Conservation (phyloP, 2,113 vertebrate genomes). For the Procavia capensis region DNA sequence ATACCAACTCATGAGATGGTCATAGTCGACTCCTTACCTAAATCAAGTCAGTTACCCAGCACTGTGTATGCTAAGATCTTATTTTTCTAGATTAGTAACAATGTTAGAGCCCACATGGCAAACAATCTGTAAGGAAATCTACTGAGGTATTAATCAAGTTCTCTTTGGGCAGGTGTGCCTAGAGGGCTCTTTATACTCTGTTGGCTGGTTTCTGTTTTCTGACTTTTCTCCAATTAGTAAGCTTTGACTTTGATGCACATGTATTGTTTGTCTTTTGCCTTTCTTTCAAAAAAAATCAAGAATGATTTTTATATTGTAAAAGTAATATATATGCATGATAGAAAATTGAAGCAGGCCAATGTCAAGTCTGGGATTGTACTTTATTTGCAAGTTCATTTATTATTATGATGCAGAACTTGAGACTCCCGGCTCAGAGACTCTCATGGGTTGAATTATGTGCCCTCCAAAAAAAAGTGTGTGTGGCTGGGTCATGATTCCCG, state of each 20-base stretch:
- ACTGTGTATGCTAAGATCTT: neutral
- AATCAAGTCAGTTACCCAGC: neutral
- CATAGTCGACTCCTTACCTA: neutral
- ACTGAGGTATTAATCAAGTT: neutral
- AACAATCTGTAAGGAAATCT: neutral
- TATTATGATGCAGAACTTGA: neutral
- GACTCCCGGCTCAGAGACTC: neutral
- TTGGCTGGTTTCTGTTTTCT: neutral
- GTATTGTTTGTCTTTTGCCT: neutral
- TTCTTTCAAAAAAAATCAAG: neutral
- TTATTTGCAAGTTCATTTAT: neutral
- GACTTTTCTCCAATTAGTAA: neutral
- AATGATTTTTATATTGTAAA: conserved; percentile 18
- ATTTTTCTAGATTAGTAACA: neutral
- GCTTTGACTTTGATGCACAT: neutral
- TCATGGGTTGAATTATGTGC: too few relatives aligned
- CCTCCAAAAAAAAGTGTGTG: too few relatives aligned
- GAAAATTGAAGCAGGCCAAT: neutral
- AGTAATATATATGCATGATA: neutral
- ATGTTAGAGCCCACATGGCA: neutral
- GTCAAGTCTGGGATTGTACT: neutral
- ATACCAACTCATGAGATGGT: too few relatives aligned
- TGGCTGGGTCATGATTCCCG: too few relatives aligned
- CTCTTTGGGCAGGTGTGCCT: neutral
- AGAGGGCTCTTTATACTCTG: neutral